Evolutionary conservation across 2,888 invertebrate species (phyloP).

Genomic region (Apotomis capreana): DNA sequence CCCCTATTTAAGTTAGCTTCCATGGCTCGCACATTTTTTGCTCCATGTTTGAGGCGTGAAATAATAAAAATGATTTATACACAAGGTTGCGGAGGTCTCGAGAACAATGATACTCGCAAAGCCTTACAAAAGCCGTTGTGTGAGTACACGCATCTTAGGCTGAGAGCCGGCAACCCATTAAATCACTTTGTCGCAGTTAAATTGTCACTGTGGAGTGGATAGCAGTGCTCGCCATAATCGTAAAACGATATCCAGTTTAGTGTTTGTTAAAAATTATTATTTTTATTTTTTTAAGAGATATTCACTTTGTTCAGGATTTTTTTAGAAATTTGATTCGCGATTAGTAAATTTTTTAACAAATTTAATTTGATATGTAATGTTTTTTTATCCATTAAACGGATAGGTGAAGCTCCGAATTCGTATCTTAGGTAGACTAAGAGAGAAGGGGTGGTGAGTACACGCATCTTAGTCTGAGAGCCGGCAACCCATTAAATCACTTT

Average conservation of each 20-base stretch:
- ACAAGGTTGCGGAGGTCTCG: neutral
- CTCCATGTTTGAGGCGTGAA: constrained; percentile 19
- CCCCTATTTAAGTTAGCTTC: constrained; percentile 7
- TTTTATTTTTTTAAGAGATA: no score
- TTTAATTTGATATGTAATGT: no score
- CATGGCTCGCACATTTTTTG: constrained; percentile 13
- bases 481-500: neutral
- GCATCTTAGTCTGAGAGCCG: constrained; percentile 9
- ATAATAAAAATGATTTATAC: constrained; percentile 38
- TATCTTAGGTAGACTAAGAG: no score
- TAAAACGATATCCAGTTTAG: no score
- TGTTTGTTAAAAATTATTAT: no score
- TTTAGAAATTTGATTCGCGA: no score
- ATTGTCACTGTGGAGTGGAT: no score
- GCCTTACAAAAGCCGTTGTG: constrained; percentile 24
- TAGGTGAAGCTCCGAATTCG: no score
- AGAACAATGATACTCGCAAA: constrained; percentile 32
- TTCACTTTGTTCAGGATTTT: no score
- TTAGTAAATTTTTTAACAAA: no score
- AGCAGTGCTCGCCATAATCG: no score
- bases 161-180: neutral
- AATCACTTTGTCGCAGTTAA: neutral
- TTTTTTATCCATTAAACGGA: no score
- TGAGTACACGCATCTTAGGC: constrained; percentile 25
- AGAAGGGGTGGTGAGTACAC: constrained; percentile 8